A percentile compares a stretch with the other conserved stretches of the same genome.
Evolutionary conservation across 2,888 invertebrate genomes (phyloP).

Genomic region (Pristionchus maxplancki): DNA sequence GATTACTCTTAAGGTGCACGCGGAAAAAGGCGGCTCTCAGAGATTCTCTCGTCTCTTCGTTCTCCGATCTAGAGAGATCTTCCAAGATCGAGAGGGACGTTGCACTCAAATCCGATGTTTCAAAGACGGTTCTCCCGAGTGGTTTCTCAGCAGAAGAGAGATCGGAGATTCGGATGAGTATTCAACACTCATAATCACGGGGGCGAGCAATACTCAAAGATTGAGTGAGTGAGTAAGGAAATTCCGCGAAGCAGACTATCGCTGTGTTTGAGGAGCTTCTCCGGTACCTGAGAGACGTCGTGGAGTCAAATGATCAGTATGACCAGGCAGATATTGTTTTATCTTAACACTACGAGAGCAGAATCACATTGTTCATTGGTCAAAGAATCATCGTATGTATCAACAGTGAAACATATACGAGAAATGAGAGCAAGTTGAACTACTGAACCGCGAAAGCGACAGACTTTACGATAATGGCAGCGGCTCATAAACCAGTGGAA

Average conservation of each 20-base stretch:
- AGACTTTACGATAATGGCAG: neutral
- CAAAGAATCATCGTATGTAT: too few species aligned
- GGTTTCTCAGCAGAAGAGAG: too few species aligned
- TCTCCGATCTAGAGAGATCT: too few species aligned
- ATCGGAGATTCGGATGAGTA: too few species aligned
- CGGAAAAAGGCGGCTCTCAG: neutral
- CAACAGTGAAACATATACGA: neutral
- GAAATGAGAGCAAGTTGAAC: neutral
- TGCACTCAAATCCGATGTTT: too few species aligned
- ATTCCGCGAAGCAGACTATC: slow-evolving; percentile 3
- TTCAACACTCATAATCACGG: neutral
- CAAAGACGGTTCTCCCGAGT: too few species aligned
- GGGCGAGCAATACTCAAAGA: neutral
- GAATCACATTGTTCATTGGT: too few species aligned
- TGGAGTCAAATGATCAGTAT: neutral
- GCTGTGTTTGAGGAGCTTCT: neutral
- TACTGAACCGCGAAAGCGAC: neutral
- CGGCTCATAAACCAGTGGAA: neutral
- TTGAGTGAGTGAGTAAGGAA: neutral
- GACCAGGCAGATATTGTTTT: neutral
- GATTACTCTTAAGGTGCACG: neutral
- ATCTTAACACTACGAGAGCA: too few species aligned
- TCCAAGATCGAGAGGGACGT: too few species aligned
- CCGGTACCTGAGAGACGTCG: neutral
- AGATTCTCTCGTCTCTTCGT: neutral